A percentile compares a stretch with the other conserved stretches of the same genome.
Conservation (phyloP, 2,797 vertebrate genomes). For the Steatocranus sp. region DNA sequence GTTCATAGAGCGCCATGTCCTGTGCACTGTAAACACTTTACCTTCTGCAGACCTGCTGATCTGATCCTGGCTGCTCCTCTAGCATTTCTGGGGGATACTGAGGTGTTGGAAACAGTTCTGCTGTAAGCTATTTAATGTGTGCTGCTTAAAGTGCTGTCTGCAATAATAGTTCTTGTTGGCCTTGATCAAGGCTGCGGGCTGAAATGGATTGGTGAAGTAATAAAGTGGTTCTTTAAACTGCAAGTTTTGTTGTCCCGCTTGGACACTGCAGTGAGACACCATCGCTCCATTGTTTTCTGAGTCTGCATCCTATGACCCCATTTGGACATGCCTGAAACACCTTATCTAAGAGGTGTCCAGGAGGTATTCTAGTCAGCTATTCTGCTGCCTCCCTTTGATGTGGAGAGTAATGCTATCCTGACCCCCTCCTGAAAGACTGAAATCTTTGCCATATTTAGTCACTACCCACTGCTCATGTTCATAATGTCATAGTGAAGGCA, state of each 20-base stretch:
- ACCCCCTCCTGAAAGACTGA: background rate
- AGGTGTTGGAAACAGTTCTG: background rate
- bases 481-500: background rate
- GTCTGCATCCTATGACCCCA: background rate
- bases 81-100: accelerated
- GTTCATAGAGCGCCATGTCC: background rate
- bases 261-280: background rate
- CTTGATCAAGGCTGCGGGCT: background rate
- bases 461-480: background rate
- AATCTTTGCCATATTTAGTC: background rate
- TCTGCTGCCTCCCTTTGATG: background rate
- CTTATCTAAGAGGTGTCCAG: background rate
- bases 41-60: background rate
- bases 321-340: accelerated
- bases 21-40: background rate
- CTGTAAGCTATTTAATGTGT: background rate
- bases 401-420: accelerated
- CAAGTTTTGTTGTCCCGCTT: background rate
- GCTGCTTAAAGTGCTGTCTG: background rate
- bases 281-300: background rate
- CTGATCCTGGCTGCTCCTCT: background rate
- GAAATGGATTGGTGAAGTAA: background rate
- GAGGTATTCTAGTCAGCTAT: background rate
- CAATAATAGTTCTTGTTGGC: background rate
- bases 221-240: background rate